Percentiles rank a stretch among this genome's conserved stretches.
Evolutionary conservation across 2,797 vertebrate genomes (phyloP).

Genomic region (Aulostomus chinensis): DNA sequence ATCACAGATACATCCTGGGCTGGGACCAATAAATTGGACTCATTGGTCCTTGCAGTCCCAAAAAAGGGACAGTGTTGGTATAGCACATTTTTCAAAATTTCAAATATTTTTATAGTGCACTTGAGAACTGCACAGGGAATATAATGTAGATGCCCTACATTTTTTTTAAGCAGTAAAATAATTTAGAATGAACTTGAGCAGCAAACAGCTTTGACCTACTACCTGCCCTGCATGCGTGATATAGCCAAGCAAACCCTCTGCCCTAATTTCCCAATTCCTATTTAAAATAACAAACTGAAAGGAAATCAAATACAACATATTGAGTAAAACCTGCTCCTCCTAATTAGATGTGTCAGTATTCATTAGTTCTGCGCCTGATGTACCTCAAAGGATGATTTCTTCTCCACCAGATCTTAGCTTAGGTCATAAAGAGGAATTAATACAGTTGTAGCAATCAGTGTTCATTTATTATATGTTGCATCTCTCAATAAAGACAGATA

Average conservation of each 20-base stretch:
- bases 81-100: too few species aligned
- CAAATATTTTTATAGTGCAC: too few species aligned
- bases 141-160: too few species aligned
- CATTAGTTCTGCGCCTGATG: slow-evolving; percentile 12
- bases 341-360: slow-evolving; percentile 46
- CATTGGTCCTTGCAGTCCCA: slow-evolving; percentile 30
- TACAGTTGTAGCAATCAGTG: slow-evolving; percentile 33
- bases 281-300: slow-evolving; percentile 10
- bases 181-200: too few species aligned
- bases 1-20: slow-evolving; percentile 48
- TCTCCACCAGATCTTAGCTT: slow-evolving; percentile 26
- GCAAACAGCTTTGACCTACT: too few species aligned
- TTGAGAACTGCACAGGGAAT: too few species aligned
- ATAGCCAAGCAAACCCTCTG: too few species aligned
- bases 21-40: too few species aligned
- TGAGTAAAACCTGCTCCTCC: slow-evolving; percentile 6
- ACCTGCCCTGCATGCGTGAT: slow-evolving; percentile 4
- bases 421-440: slow-evolving; percentile 35
- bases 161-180: too few species aligned
- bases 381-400: slow-evolving; percentile 31
- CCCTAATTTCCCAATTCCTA: too few species aligned
- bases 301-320: slow-evolving; percentile 18
- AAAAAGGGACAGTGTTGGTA: slow-evolving; percentile 5
- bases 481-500: slow-evolving; percentile 45
- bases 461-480: slow-evolving; percentile 48